Evolutionary conservation across 2,113 vertebrate genomes (phyloP).

Genomic region (Tragulus kanchil): DNA sequence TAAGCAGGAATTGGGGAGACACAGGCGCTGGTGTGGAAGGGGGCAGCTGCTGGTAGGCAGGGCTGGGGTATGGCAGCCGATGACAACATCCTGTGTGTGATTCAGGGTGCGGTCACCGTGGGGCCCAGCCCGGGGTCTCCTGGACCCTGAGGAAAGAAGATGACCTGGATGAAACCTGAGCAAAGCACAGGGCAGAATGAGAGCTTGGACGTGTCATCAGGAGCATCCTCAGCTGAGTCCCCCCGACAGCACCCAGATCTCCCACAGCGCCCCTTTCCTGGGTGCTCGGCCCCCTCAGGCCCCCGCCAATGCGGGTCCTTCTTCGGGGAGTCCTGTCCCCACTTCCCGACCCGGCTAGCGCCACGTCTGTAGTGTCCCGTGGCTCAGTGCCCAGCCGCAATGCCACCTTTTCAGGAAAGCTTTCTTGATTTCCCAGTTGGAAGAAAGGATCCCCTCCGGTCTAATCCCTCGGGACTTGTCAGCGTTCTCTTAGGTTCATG

Average conservation of each 20-base stretch:
- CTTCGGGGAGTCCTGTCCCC: neutral
- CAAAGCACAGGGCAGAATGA: neutral
- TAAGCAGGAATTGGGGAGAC: constrained; percentile 41
- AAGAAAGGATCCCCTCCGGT: neutral
- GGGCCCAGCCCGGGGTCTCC: neutral
- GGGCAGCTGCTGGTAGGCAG: neutral
- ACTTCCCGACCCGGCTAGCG: too few relatives aligned
- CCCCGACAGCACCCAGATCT: neutral
- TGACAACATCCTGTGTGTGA: fast-evolving
- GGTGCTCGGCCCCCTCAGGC: neutral
- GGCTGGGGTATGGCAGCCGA: neutral
- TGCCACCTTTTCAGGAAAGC: neutral
- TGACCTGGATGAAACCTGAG: neutral
- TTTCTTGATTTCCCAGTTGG: neutral
- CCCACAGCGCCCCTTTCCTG: fast-evolving
- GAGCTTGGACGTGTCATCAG: neutral
- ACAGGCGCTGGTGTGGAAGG: neutral
- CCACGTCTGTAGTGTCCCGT: neutral
- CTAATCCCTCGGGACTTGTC: neutral
- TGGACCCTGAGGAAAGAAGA: neutral
- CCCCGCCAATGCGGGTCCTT: fast-evolving
- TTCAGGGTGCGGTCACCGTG: fast-evolving
- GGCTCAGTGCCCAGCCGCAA: neutral
- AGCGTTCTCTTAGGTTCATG: neutral
- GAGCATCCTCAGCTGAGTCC: fast-evolving